Percentiles rank a stretch among this genome's conserved stretches.
These are phyloP conservation scores for Drymodes brunneopygia DNA, from an alignment of 2,113 vertebrate species.

Conservation along the genomic window DNA sequence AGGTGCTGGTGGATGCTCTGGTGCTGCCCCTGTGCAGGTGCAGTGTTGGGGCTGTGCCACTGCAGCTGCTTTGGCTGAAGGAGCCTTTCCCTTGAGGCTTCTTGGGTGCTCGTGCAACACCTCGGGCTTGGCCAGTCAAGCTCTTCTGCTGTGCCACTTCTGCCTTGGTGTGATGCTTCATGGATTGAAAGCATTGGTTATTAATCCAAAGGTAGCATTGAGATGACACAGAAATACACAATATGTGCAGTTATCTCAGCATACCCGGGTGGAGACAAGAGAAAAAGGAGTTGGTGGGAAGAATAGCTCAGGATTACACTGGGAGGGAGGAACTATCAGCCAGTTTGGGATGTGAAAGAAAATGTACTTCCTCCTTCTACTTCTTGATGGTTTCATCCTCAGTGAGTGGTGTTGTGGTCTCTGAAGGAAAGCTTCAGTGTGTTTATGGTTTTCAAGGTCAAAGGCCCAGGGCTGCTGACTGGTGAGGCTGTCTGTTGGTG, in stretches of 20 bases:
- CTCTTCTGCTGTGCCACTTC: neutral
- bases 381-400: neutral
- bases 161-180: neutral
- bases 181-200: neutral
- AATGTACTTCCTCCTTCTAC: neutral
- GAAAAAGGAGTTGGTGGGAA: neutral
- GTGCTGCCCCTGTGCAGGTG: neutral
- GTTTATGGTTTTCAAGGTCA: neutral
- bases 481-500: neutral
- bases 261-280: neutral
- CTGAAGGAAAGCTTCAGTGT: neutral
- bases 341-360: neutral
- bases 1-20: neutral
- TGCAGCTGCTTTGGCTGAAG: neutral
- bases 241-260: neutral
- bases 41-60: accelerated
- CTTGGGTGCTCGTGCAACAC: neutral
- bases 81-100: neutral
- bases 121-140: neutral
- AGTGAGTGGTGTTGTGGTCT: neutral
- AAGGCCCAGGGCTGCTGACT: neutral
- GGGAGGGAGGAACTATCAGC: neutral
- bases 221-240: neutral
- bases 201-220: neutral
- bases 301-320: neutral